These are phyloP conservation scores for Coracopsis vasa DNA, from an alignment of 2,113 vertebrate genomes.

Conservation along the genomic window DNA sequence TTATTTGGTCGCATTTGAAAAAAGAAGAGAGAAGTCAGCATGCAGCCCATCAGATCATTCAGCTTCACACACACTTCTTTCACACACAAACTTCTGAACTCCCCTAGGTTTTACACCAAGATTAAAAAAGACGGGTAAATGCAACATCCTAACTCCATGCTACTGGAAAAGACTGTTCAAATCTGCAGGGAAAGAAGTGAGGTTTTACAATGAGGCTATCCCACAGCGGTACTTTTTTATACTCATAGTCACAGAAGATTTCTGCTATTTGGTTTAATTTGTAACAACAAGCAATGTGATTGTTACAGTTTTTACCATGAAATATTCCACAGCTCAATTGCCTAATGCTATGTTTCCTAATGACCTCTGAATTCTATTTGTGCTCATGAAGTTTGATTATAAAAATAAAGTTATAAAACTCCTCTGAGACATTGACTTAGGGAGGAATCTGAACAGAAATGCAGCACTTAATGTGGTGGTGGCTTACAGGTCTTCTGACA, in stretches of 20 bases:
- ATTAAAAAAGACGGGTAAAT: background rate
- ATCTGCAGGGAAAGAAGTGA: background rate
- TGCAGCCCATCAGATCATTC: background rate
- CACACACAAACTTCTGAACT: background rate
- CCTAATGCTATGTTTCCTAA: background rate
- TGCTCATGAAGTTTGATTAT: background rate
- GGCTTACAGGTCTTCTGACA: background rate
- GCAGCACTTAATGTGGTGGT: background rate
- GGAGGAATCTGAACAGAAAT: background rate
- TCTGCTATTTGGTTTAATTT: background rate
- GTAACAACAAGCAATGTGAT: background rate
- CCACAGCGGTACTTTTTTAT: background rate
- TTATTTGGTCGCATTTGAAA: background rate
- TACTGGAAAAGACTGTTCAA: background rate
- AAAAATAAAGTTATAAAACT: background rate
- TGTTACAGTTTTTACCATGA: background rate
- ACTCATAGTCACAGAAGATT: background rate
- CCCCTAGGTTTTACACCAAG: background rate
- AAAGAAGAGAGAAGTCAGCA: background rate
- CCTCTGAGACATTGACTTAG: background rate
- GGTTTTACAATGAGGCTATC: background rate
- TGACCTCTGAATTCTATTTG: background rate
- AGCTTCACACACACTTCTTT: background rate
- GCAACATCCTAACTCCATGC: background rate
- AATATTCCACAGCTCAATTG: background rate